Percentiles rank a stretch among this genome's conserved stretches.
These are phyloP conservation scores for Centropus bengalensis DNA, from an alignment of 2,113 vertebrate species.

Conservation along the genomic window DNA sequence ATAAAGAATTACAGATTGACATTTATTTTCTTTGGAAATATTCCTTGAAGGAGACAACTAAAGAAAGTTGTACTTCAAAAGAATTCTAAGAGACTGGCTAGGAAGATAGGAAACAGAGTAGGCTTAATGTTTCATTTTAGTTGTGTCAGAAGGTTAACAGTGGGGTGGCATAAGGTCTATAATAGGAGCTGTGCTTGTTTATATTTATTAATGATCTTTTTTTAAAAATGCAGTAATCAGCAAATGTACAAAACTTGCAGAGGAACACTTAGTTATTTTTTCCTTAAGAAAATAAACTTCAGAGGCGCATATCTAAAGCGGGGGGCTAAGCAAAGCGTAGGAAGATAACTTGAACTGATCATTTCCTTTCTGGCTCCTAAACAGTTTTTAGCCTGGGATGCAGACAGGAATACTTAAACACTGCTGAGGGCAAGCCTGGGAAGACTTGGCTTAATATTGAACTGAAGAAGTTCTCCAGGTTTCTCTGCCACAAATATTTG, in stretches of 20 bases:
- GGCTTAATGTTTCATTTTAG: neutral
- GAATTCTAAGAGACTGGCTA: neutral
- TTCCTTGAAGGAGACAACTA: neutral
- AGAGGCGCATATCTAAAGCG: neutral
- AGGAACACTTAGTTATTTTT: neutral
- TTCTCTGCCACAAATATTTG: neutral
- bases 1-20: neutral
- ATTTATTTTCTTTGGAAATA: slow-evolving; percentile 1
- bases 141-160: neutral
- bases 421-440: neutral
- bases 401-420: neutral
- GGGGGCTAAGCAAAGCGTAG: neutral
- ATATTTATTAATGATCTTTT: neutral
- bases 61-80: neutral
- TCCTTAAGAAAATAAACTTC: neutral
- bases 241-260: neutral
- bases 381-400: neutral
- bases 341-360: neutral
- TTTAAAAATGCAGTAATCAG: neutral
- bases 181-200: neutral
- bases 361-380: neutral
- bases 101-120: neutral
- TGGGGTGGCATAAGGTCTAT: neutral
- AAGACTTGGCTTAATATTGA: neutral
- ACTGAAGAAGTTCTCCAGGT: neutral